These are phyloP conservation scores for Acropora tenuis DNA, from an alignment of 64 coral and sea anemone genomes.

Conservation along the genomic window DNA sequence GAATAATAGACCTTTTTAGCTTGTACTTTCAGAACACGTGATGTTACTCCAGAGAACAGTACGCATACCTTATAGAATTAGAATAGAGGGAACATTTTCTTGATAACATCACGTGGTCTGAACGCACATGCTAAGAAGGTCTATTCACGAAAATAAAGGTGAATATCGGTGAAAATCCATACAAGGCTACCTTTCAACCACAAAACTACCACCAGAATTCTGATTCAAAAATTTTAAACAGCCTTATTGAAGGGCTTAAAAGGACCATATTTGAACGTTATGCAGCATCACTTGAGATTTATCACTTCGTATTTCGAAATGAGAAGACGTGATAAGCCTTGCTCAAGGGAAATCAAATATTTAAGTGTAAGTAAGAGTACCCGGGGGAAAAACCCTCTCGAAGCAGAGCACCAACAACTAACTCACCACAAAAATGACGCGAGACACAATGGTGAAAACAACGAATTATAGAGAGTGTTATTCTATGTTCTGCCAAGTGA, in stretches of 20 bases:
- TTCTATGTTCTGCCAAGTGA: neutral
- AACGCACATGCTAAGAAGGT: neutral
- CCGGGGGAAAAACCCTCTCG: neutral
- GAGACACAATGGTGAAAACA: slow-evolving; percentile 15
- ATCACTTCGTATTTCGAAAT: neutral
- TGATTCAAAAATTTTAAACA: neutral
- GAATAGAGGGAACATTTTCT: too few relatives aligned
- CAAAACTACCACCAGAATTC: slow-evolving; percentile 11
- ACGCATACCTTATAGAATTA: too few relatives aligned
- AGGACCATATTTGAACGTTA: slow-evolving; percentile 8
- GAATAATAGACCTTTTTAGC: slow-evolving; percentile 13
- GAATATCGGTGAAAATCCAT: slow-evolving; percentile 13
- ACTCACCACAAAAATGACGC: neutral
- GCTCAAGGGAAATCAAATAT: slow-evolving; percentile 8
- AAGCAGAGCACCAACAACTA: neutral
- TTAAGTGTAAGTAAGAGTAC: neutral
- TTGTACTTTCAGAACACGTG: neutral
- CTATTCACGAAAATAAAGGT: slow-evolving; percentile 11
- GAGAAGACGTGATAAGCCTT: neutral
- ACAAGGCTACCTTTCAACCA: slow-evolving; percentile 3
- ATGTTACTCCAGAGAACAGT: too few relatives aligned
- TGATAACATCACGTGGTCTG: neutral
- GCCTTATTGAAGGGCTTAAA: neutral
- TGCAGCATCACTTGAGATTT: slow-evolving; percentile 13
- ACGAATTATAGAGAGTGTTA: slow-evolving; percentile 10